phyloP scores from a whole-genome alignment of 2,888 invertebrate species.

The Gibbula magus region DNA sequence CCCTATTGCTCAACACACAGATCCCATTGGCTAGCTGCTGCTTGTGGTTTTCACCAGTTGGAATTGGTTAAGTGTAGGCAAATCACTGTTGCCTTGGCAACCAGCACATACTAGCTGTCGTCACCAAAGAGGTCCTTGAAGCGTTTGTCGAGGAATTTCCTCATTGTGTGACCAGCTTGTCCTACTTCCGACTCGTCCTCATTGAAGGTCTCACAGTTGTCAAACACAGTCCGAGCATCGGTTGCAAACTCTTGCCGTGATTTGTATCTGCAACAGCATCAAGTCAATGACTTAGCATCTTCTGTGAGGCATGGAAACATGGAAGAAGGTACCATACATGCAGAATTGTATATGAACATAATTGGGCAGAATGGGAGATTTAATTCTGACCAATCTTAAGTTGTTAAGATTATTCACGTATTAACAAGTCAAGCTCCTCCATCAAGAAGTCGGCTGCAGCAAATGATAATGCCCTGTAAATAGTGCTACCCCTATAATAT shows the following conservation, averaged over 20 bases:
- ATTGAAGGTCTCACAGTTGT: slow-evolving; percentile 98
- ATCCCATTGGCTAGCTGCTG: slow-evolving; percentile 10
- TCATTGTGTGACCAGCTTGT: slow-evolving; percentile 94
- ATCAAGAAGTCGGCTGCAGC: too few relatives aligned
- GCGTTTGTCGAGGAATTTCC: slow-evolving; percentile 92
- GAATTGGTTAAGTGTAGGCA: not conserved
- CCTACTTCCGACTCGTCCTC: slow-evolving; percentile 99
- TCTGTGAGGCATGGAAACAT: not conserved
- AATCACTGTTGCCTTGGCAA: not conserved
- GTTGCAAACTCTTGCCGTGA: slow-evolving; percentile 92
- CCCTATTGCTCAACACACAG: slow-evolving; percentile 15
- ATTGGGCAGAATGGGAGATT: too few relatives aligned
- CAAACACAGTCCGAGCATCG: slow-evolving; percentile 95
- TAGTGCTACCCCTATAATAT: not conserved
- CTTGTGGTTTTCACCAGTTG: slow-evolving; percentile 8
- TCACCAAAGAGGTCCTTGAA: slow-evolving; percentile 82
- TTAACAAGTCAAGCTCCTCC: too few relatives aligned
- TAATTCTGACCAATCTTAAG: too few relatives aligned
- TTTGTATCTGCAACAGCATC: slow-evolving; percentile 84
- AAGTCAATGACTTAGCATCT: too few relatives aligned
- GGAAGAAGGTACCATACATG: not conserved
- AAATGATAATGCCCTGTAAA: too few relatives aligned
- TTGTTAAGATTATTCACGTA: too few relatives aligned
- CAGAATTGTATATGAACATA: not conserved
- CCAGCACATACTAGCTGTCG: slow-evolving; percentile 22